Conservation (phyloP, 2,888 invertebrate genomes). For the Bursaphelenchus okinawaensis region DNA sequence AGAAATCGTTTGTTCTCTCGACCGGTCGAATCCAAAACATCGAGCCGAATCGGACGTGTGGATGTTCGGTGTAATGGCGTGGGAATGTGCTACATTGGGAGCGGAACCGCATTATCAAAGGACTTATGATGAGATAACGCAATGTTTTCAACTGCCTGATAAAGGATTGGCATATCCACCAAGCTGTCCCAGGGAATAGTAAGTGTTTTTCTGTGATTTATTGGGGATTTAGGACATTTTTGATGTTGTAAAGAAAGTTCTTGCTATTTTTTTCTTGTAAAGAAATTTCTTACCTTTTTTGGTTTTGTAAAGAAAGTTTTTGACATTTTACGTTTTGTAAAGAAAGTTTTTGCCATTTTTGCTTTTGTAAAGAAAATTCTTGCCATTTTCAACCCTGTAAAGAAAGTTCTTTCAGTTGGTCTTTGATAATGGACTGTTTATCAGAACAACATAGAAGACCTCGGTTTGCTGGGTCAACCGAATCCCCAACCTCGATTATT, state of each 20-base stretch:
- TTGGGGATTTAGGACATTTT: neutral
- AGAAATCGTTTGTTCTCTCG: slow-evolving; percentile 43
- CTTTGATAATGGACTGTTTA: slow-evolving; percentile 45
- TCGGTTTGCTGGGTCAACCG: slow-evolving; percentile 38
- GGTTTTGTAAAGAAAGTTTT: too few relatives aligned
- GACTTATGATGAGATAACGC: slow-evolving; percentile 45
- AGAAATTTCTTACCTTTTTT: too few relatives aligned
- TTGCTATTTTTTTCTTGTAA: too few relatives aligned
- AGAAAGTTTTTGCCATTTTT: too few relatives aligned
- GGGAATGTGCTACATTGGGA: slow-evolving; percentile 53
- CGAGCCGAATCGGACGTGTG: slow-evolving; percentile 53
- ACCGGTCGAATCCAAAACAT: slow-evolving; percentile 37
- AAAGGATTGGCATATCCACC: slow-evolving; percentile 47
- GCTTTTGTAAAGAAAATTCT: too few relatives aligned
- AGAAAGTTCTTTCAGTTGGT: slow-evolving; percentile 32
- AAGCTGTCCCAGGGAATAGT: slow-evolving; percentile 49
- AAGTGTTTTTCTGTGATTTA: slow-evolving; percentile 23
- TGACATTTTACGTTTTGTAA: too few relatives aligned
- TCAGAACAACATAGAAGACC: slow-evolving; percentile 50
- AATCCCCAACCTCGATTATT: slow-evolving; percentile 26
- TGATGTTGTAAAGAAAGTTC: too few relatives aligned
- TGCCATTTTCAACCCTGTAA: too few relatives aligned
- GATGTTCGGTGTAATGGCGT: slow-evolving; percentile 33
- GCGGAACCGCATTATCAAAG: slow-evolving; percentile 51
- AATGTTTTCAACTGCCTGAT: slow-evolving; percentile 38